Conservation (phyloP, 2,888 invertebrate species). For the Lobophora halterata region DNA sequence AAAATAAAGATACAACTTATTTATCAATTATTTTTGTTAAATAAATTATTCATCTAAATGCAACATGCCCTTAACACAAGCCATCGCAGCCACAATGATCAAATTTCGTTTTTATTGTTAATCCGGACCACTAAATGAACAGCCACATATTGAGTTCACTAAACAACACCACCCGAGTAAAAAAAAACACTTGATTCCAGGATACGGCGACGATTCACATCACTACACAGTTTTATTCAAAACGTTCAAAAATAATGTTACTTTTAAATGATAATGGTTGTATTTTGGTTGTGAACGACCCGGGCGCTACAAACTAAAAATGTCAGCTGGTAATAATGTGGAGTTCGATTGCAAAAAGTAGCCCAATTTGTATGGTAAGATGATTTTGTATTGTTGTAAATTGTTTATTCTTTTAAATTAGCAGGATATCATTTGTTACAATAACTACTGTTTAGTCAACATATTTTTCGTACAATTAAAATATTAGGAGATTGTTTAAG, state of each 20-base stretch:
- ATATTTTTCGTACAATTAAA: too few species aligned
- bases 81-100: conserved; percentile 70
- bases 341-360: background rate
- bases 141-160: conserved; percentile 58
- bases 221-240: conserved; percentile 42
- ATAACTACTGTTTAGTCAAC: too few species aligned
- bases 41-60: background rate
- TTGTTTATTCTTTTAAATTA: background rate
- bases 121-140: conserved; percentile 71
- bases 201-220: conserved; percentile 47
- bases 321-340: conserved; percentile 7
- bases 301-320: background rate
- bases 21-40: too few species aligned
- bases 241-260: conserved; percentile 27
- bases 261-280: conserved; percentile 15
- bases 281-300: conserved; percentile 10
- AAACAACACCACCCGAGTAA: conserved; percentile 58
- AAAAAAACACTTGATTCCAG: conserved; percentile 55
- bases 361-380: conserved; percentile 9
- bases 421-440: too few species aligned
- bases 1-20: too few species aligned
- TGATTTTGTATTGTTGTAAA: conserved; percentile 6
- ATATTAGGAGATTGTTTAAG: too few species aligned
- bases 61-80: conserved; percentile 57
- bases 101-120: conserved; percentile 81